Base-by-base conservation (phyloP, 2,113 vertebrate genomes). In the Loxodonta africana region DNA sequence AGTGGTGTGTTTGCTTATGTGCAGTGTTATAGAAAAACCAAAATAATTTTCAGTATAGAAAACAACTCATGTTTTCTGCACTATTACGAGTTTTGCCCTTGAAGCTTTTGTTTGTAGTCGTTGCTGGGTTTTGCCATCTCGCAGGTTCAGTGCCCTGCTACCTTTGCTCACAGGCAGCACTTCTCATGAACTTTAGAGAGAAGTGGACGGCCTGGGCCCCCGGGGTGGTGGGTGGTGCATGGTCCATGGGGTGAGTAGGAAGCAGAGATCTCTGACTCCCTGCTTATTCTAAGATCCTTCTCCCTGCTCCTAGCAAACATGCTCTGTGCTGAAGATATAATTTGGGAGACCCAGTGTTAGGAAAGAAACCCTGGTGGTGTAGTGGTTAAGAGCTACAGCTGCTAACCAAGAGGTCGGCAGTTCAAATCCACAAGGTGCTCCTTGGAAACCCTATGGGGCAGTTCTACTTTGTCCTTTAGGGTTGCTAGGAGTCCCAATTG, bases 1-100 rank as follows among this genome's bases (percentile, higher is more conserved):
- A 2, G 41, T 2, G 2, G 3, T 7, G 6, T 30, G 44, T 5
- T 0, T 4, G 46, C 14, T 10, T 9, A 0, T 2, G n/a, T 11
- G n/a, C 1, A 21, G 33, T 37, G 8, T 33, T 0, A 21, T 37
- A 8, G 4, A n/a, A n/a, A 46, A 48, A 4, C 11, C 0, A 2
- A 4, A 18, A 3, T 14, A 4, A 15, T 20, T 77, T 69, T 51
- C 0, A 3, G 28, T 48, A 30, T 2, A 4, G 81, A 30, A 48
- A 41, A 18, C 4, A 4, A 5, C 8, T 0, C 2, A 2, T 11
- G 51, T 1, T 26, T 37, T 0, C 44, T 63, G 0, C 6, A 0
- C 25, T 6, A 25, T 4, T 8, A 0, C 0, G 0, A 37, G 0
- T 20, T 46, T 41, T 8, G 83, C 10, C 0, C 1, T 26, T 1